A percentile compares a stretch with the other conserved stretches of the same genome.
These are phyloP conservation scores for Furnarius figulus DNA, from an alignment of 2,113 vertebrate genomes.

Conservation along the genomic window DNA sequence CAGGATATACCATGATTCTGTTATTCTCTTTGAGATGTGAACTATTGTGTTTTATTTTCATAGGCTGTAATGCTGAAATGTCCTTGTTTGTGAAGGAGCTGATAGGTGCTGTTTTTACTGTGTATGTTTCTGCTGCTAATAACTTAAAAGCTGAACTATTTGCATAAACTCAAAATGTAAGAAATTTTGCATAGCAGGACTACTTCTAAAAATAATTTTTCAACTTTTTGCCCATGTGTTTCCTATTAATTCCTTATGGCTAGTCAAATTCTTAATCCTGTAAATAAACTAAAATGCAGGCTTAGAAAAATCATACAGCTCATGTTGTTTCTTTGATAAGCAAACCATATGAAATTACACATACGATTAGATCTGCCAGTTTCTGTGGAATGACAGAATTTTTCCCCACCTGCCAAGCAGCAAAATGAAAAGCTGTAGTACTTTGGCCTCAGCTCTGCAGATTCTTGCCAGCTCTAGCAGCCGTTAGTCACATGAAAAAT, in stretches of 20 bases:
- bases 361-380: not conserved
- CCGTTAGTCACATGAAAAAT: not conserved
- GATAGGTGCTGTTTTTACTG: not conserved
- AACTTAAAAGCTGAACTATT: not conserved
- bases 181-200: not conserved
- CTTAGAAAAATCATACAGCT: not conserved
- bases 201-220: not conserved
- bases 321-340: not conserved
- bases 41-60: not conserved
- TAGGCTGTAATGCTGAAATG: not conserved
- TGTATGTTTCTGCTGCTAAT: not conserved
- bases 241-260: not conserved
- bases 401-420: not conserved
- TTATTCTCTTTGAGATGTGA: not conserved
- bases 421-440: not conserved
- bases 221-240: not conserved
- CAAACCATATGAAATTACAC: not conserved
- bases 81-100: not conserved
- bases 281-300: not conserved
- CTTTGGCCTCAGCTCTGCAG: not conserved
- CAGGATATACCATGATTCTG: not conserved
- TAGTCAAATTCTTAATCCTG: not conserved
- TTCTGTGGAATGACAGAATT: not conserved
- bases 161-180: not conserved
- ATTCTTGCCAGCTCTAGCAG: not conserved